Conservation (phyloP, 2,888 invertebrate species). For the Drosophila emarginata region DNA sequence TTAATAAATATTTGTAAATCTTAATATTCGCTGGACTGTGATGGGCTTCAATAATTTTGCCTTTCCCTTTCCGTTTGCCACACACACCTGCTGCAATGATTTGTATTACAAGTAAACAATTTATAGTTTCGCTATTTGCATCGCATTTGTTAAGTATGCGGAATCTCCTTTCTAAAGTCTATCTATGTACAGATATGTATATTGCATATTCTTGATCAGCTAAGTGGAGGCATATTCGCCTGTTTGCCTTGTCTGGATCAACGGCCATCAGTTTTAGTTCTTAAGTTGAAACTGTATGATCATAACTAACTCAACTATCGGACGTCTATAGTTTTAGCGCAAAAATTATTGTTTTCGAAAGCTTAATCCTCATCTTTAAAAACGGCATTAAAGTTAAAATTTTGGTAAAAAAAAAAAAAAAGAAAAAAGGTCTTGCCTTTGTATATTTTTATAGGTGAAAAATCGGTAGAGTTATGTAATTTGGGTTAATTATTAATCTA, state of each 20-base stretch:
- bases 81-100: conserved; percentile 13
- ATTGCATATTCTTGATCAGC: background rate
- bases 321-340: too few relatives aligned
- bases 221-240: background rate
- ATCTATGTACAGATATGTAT: background rate
- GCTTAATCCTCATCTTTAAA: too few relatives aligned
- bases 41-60: conserved; percentile 39
- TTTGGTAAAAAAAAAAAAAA: too few relatives aligned
- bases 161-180: background rate
- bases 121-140: conserved; percentile 15
- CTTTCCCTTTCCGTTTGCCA: background rate
- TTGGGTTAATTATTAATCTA: too few relatives aligned
- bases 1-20: conserved; percentile 63
- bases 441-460: too few relatives aligned
- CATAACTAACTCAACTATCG: too few relatives aligned
- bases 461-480: too few relatives aligned
- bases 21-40: conserved; percentile 20
- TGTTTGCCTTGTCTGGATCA: background rate
- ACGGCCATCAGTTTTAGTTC: background rate
- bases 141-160: too few relatives aligned
- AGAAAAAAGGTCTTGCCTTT: too few relatives aligned
- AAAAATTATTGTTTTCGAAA: too few relatives aligned
- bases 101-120: conserved; percentile 42
- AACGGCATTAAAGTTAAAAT: too few relatives aligned
- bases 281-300: background rate